phyloP scores from a whole-genome alignment of 2,113 vertebrate species.

The Mola mola region DNA sequence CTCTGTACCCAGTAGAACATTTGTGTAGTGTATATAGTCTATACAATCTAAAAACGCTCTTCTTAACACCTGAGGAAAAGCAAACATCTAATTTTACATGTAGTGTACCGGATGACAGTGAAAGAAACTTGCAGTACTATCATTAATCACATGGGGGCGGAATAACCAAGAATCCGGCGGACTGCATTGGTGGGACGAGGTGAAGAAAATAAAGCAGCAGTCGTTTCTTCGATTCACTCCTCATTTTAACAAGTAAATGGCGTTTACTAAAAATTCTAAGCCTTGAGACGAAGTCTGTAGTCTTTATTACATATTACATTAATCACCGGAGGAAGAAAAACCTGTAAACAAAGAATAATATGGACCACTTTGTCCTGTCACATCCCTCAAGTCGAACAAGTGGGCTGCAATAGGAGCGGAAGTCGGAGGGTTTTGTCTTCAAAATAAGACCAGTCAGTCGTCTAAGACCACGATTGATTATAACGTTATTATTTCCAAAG shows the following conservation, averaged over 20 bases:
- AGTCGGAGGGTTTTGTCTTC: not conserved
- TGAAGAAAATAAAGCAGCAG: not conserved
- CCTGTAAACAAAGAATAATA: constrained; percentile 5
- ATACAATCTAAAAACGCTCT: too few species aligned
- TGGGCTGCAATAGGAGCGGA: constrained; percentile 7
- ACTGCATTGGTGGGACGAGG: not conserved
- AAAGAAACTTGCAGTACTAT: too few species aligned
- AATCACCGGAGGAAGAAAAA: not conserved
- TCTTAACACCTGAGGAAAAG: too few species aligned
- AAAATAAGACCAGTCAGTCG: constrained; percentile 44
- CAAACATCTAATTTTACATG: not conserved
- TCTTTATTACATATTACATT: not conserved
- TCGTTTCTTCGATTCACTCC: not conserved
- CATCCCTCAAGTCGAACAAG: constrained; percentile 5
- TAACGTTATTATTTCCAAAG: too few species aligned
- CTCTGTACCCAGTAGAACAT: too few species aligned
- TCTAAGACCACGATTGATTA: too few species aligned
- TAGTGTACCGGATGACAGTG: too few species aligned
- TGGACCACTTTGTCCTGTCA: constrained; percentile 11
- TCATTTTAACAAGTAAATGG: not conserved
- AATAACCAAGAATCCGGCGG: not conserved
- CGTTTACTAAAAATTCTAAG: accelerated
- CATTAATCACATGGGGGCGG: constrained; percentile 24
- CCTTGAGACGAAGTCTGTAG: not conserved
- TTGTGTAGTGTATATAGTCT: too few species aligned